Evolutionary conservation across 1,140 invertebrate genomes (phyloP).

Genomic region (Drosophila pseudoananassae): DNA sequence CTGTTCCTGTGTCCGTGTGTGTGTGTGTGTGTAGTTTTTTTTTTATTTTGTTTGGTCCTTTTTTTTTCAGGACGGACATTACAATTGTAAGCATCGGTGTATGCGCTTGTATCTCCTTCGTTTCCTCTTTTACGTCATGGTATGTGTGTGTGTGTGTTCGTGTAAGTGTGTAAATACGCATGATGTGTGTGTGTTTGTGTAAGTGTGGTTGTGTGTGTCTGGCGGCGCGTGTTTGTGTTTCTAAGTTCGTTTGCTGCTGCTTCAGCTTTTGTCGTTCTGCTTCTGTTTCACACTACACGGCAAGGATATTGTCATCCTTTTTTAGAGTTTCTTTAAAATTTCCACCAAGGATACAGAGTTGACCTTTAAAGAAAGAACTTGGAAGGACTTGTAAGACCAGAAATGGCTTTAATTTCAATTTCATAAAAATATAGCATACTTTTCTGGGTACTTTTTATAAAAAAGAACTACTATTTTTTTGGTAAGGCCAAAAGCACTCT

Average conservation of each 20-base stretch:
- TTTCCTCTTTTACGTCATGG: neutral
- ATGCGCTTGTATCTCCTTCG: conserved; percentile 42
- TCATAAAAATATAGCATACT: no score
- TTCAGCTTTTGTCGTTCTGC: conserved; percentile 29
- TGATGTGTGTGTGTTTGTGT: conserved; percentile 25
- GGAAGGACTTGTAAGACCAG: no score
- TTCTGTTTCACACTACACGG: conserved; percentile 6
- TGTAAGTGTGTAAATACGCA: conserved; percentile 26
- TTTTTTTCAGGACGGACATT: conserved; percentile 38
- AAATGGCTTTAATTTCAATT: no score
- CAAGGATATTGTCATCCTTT: neutral
- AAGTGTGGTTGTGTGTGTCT: conserved; percentile 35
- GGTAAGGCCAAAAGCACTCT: no score
- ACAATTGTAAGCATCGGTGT: conserved; percentile 55
- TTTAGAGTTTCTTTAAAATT: no score
- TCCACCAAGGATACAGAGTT: neutral
- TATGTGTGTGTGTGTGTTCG: conserved; percentile 24
- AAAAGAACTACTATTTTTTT: no score
- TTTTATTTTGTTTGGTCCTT: conserved; percentile 7
- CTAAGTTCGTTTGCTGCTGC: conserved; percentile 68
- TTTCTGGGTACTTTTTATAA: no score
- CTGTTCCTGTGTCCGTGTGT: neutral
- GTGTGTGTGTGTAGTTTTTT: conserved; percentile 1
- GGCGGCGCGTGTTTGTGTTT: conserved; percentile 74
- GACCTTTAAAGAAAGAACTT: no score